A percentile compares a stretch with the other conserved stretches of the same genome.
These are phyloP conservation scores for Archips xylosteana DNA, from an alignment of 2,888 invertebrate species.

Conservation along the genomic window DNA sequence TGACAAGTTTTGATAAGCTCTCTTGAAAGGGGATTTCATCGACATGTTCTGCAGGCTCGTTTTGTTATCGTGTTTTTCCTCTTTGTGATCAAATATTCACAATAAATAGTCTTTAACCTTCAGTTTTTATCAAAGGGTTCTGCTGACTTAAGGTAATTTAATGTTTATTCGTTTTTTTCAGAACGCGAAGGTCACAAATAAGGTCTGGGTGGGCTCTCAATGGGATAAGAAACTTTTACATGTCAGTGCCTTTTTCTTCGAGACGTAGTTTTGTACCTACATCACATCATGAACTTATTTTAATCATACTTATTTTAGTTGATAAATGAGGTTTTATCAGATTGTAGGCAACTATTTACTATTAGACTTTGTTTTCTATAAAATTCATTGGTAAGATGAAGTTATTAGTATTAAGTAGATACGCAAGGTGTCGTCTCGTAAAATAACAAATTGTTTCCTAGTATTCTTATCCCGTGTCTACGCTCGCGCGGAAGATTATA, in stretches of 20 bases:
- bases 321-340: neutral
- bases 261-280: neutral
- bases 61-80: conserved; percentile 43
- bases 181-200: conserved; percentile 15
- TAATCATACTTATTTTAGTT: neutral
- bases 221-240: conserved; percentile 13
- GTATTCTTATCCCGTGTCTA: too few relatives aligned
- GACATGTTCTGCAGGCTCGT: conserved; percentile 27
- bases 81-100: conserved; percentile 29
- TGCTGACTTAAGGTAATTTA: conserved; percentile 25
- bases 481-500: too few relatives aligned
- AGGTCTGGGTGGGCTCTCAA: conserved; percentile 8
- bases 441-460: too few relatives aligned
- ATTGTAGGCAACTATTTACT: neutral
- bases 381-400: too few relatives aligned
- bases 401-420: too few relatives aligned
- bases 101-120: conserved; percentile 25
- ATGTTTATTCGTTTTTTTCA: conserved; percentile 22
- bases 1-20: conserved; percentile 46
- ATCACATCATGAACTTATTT: neutral
- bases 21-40: conserved; percentile 47
- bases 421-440: too few relatives aligned
- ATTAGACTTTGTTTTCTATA: too few relatives aligned
- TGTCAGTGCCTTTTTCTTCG: conserved; percentile 14
- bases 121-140: conserved; percentile 24